These are phyloP conservation scores for Madoqua kirkii DNA, from an alignment of 2,113 vertebrate species.

Conservation along the genomic window DNA sequence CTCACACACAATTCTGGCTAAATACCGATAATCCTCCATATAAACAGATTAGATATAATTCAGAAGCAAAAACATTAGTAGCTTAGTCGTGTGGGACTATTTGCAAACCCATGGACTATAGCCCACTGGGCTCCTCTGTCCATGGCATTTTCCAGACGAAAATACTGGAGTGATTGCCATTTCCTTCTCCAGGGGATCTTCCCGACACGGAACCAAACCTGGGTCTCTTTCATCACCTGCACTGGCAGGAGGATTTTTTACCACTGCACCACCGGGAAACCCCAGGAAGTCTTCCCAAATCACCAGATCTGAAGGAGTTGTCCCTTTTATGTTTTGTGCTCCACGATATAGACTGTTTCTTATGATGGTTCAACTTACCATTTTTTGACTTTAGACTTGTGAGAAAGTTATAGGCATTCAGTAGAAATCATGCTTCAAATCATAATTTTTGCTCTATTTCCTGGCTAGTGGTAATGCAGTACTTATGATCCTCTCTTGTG, in stretches of 20 bases:
- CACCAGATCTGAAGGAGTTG: background rate
- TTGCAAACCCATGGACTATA: background rate
- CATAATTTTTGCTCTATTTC: background rate
- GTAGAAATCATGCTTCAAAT: background rate
- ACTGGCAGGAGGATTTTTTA: background rate
- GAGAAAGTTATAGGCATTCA: background rate
- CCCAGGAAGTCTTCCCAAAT: background rate
- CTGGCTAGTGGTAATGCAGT: background rate
- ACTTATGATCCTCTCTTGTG: background rate
- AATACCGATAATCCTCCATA: background rate
- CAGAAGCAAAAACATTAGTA: background rate
- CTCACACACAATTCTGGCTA: background rate
- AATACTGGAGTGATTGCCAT: background rate
- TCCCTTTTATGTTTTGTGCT: background rate
- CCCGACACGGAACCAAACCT: accelerated
- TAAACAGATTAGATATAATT: background rate
- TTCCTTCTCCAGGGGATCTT: background rate
- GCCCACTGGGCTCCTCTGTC: background rate
- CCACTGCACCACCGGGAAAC: background rate
- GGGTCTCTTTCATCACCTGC: background rate
- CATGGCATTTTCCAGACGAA: background rate
- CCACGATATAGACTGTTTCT: background rate
- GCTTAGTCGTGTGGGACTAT: background rate
- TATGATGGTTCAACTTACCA: background rate
- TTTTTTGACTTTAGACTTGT: background rate